Base-by-base conservation (phyloP, 2,797 vertebrate genomes). In the Aldrovandia affinis region DNA sequence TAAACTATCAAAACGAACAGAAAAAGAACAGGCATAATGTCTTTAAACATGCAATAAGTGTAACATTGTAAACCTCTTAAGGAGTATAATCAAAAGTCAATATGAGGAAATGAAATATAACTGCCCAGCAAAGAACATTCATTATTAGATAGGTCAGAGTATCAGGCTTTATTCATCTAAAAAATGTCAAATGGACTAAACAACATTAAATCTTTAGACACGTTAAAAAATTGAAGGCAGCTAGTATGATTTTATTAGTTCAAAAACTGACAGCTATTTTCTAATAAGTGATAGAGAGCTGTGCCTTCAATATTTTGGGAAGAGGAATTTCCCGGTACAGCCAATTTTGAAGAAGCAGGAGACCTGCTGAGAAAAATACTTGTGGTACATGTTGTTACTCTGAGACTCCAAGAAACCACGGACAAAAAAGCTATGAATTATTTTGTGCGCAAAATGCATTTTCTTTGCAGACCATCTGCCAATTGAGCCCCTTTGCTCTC, bases 351-450 rank as follows among this genome's bases (percentile, higher is more conserved):
- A 93, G 89, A 92, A 94, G 92, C 90, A 94, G 93, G 92, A 88
- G 92, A 91, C 95, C 93, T 94, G 95, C 95, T 95, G 96, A 92
- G 95, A 96, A 96, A 96, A 96, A 95, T 94, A 95, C 93, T n/a
- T 94, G 92, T 93, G 93, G 94, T 94, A 95, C 94, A 95, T 93
- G 93, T 94, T 94, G 94, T 91, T 94, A 94, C 93, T 94, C 91
- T 86, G 88, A 93, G 94, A 94, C 94, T 92, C 94, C 94, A 92
- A 94, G 93, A 95, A 96, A 94, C 93, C 93, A 94, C 92, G 81
- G 87, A 93, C 93, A 93, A 96, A 96, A 73, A 96, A 94, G 93
- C 94, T 94, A 94, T 94, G 94, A 95, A 96, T 96, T 95, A 96
- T 95, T 96, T 95, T 93, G 90, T 94, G 95, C 93, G 84, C 94